phyloP scores from a whole-genome alignment of 2,797 vertebrate genomes.

The Manis pentadactyla region DNA sequence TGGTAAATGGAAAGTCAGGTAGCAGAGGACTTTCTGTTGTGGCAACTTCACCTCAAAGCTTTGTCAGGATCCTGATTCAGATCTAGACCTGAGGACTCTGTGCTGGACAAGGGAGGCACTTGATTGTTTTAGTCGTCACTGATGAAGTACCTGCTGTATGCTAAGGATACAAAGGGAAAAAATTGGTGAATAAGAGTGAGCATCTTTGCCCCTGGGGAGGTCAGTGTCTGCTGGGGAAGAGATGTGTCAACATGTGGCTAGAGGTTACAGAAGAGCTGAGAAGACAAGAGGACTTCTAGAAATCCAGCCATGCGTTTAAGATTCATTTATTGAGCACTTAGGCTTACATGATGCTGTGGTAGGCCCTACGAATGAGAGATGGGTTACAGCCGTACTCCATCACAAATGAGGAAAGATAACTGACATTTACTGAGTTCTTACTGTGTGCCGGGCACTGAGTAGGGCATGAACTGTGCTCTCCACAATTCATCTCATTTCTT shows the following conservation, averaged over 20 bases:
- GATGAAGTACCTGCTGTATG: background rate
- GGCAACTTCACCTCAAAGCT: no score
- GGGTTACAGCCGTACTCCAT: background rate
- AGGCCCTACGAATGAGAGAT: background rate
- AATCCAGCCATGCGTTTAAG: background rate
- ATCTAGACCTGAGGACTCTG: background rate
- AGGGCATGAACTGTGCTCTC: background rate
- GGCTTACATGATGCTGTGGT: background rate
- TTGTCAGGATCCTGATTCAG: background rate
- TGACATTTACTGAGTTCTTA: background rate
- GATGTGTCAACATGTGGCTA: background rate
- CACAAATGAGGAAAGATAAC: background rate
- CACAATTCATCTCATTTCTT: background rate
- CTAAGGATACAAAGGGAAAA: background rate
- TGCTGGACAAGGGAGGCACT: background rate
- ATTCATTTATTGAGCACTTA: background rate
- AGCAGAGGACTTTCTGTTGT: background rate
- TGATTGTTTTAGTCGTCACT: background rate
- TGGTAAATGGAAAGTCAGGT: background rate
- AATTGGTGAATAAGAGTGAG: background rate
- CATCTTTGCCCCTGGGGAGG: background rate
- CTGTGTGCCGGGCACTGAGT: conserved; percentile 1
- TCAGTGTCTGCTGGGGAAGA: background rate
- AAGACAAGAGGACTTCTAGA: background rate
- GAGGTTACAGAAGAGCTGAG: background rate